Evolutionary conservation across 2,113 vertebrate species (phyloP).

Genomic region (Lonchura striata): DNA sequence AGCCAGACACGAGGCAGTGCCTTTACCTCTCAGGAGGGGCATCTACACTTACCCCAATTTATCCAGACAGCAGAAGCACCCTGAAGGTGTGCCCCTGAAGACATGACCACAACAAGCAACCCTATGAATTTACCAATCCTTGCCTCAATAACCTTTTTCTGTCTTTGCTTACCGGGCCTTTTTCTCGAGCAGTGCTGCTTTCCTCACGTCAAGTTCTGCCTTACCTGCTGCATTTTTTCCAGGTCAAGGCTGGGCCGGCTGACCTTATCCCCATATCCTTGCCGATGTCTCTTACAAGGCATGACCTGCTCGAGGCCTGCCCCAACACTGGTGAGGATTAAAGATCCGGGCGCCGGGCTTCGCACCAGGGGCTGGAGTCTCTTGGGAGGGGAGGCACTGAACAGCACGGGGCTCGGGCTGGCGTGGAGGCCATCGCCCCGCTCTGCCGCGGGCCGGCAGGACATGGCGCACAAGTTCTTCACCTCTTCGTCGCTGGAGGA

Average conservation of each 20-base stretch:
- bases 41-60: background rate
- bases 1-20: background rate
- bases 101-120: background rate
- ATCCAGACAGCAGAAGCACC: background rate
- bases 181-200: background rate
- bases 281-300: conserved; percentile 85
- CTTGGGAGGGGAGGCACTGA: conserved; percentile 88
- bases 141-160: background rate
- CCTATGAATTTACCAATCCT: background rate
- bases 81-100: background rate
- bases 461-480: conserved; percentile 80
- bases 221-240: conserved; percentile 95
- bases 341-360: conserved; percentile 75
- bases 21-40: background rate
- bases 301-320: conserved; percentile 83
- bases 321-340: conserved; percentile 72
- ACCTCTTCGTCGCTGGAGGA: conserved; percentile 91
- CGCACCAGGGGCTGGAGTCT: conserved; percentile 80
- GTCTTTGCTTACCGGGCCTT: background rate
- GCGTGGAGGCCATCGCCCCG: conserved; percentile 52
- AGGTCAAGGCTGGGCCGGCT: conserved; percentile 88
- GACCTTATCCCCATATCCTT: conserved; percentile 76
- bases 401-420: conserved; percentile 83
- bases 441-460: conserved; percentile 54
- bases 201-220: background rate